These are phyloP conservation scores for Metaphire vulgaris DNA, from an alignment of 1,140 invertebrate genomes.

Conservation along the genomic window DNA sequence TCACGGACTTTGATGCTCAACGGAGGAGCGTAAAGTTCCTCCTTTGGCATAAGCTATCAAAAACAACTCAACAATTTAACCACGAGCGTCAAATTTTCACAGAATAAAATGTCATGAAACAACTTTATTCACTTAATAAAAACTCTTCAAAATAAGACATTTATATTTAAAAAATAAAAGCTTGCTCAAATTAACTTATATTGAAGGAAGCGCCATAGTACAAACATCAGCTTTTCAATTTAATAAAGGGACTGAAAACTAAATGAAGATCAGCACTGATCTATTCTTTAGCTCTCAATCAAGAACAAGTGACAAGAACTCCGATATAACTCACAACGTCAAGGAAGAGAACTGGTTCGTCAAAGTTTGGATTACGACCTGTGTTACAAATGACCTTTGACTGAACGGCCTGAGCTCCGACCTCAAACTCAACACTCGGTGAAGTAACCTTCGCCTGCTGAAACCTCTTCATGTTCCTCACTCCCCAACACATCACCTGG, in stretches of 20 bases:
- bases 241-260: too few relatives aligned
- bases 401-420: constrained; percentile 49
- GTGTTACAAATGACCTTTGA: constrained; percentile 52
- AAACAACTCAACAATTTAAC: too few relatives aligned
- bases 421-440: constrained; percentile 56
- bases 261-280: too few relatives aligned
- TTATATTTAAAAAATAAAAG: too few relatives aligned
- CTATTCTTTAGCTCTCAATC: constrained; percentile 22
- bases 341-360: constrained; percentile 51
- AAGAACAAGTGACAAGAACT: too few relatives aligned
- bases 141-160: too few relatives aligned
- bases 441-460: constrained; percentile 51
- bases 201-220: too few relatives aligned
- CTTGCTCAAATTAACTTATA: too few relatives aligned
- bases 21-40: constrained; percentile 55
- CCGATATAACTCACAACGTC: constrained; percentile 52
- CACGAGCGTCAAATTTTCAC: too few relatives aligned
- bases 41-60: constrained; percentile 55
- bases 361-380: constrained; percentile 55
- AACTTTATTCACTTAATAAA: too few relatives aligned
- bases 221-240: too few relatives aligned
- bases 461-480: constrained; percentile 55
- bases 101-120: too few relatives aligned
- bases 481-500: constrained; percentile 55
- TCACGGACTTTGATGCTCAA: constrained; percentile 54